Base-by-base conservation (phyloP, 2,113 vertebrate genomes). In the Callionymus lyra region DNA sequence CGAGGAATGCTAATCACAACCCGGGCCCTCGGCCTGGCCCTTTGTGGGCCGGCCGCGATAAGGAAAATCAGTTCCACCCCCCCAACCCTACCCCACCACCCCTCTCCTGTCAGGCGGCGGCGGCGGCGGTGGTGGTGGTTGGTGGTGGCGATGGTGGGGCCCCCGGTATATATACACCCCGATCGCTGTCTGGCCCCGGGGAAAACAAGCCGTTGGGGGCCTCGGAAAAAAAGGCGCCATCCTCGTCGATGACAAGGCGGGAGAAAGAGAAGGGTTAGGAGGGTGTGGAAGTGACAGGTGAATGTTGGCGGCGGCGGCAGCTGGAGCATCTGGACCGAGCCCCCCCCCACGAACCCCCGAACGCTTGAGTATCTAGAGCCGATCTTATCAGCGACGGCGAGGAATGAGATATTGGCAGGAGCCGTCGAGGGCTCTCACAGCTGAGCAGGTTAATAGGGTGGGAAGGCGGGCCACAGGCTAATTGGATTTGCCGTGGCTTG, bases 321-420 rank as follows among this genome's bases (percentile, higher is more conserved):
- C 84, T 82, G 79, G 70, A 85, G 84, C 72, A 85, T 82, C 86
- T n/a, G 53, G 53, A 82, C 86, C 84, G 89, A 91, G 87, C 87
- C 86, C 88, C 87, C 83, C 81, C n/a, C n/a, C n/a, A n/a, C n/a
- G n/a, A n/a, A n/a, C n/a, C n/a, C n/a, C n/a, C n/a, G n/a, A n/a
- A n/a, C n/a, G n/a, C n/a, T n/a, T 88, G 89, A 91, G 88, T 89
- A 86, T 89, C 90, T 89, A 69, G 79, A 77, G 84, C 88, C 82
- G 94, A 98, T 98, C 87, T 88, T 97, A 98, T 97, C 94, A 72
- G 80, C 65, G 53, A 54, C 77, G 19, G 79, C 72, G 74, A 92
- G 91, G 92, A 94, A 97, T 97, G 89, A 92, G 91, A 92, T 93
- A 93, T 92, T 90, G 92, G 93, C 92, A 90, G 90, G 80, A 85